Base-by-base conservation (phyloP, 2,797 vertebrate species). In the Sarcoramphus papa region DNA sequence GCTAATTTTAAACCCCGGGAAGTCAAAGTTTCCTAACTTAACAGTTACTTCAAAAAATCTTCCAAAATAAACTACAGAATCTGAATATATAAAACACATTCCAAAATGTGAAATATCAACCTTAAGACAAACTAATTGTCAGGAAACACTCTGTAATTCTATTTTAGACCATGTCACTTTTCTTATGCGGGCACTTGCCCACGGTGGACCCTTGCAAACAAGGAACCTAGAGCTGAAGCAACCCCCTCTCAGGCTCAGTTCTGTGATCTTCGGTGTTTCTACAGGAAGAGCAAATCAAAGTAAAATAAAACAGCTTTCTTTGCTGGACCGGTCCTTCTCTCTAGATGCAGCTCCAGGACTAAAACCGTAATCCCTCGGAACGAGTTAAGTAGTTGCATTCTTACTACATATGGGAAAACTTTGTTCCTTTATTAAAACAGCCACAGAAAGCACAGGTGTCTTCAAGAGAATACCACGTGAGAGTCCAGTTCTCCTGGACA, bases 161-260 rank as follows among this genome's bases (percentile, higher is more conserved):
- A 0, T 6, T 30, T 50, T 0, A 63, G 40, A 31, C 50, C 59
- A 20, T 1, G 7, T 21, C 33, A 16, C 0, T 40, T 17, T 37
- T 9, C 27, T 53, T 20, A 2, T 0, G 0, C 0, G 5, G 62
- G 69, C 14, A 19, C 50, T 24, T 53, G 62, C 79, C 76, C 35
- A 6, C 0, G 5, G 43, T 5, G 35, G 60, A 30, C 45, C 63
- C 65, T 35, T 12, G 7, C 1, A 37, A 18, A 62, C 4, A 16
- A 24, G 56, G 33, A 7, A 20, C 2, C 54, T 28, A 37, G 14
- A 57, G 51, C 65, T 33, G 4, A 28, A 33, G n/a, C n/a, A 35
- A 7, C 19, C 47, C 11, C 25, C 50, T 62, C 60, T 43, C 47
- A 15, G 14, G 51, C 68, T 40, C 78, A 20, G 50, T 4, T 25